phyloP scores from a whole-genome alignment of 2,888 invertebrate species.

The Paralinhomoeus sp. region DNA sequence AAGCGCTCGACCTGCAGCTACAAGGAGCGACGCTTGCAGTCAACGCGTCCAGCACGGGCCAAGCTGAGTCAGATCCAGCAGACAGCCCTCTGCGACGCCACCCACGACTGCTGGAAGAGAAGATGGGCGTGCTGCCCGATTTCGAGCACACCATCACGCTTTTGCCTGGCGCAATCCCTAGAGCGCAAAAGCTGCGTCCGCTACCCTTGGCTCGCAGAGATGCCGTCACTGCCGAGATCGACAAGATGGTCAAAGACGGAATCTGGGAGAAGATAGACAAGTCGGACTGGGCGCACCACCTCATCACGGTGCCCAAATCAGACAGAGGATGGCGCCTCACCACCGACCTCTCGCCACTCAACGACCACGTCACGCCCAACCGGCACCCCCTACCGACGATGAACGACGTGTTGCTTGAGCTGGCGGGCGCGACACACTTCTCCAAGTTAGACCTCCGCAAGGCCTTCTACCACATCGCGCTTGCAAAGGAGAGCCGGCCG shows the following conservation, averaged over 20 bases:
- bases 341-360: not conserved
- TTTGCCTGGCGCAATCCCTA: too few relatives aligned
- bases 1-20: too few relatives aligned
- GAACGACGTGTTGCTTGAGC: not conserved
- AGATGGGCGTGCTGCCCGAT: too few relatives aligned
- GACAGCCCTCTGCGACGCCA: too few relatives aligned
- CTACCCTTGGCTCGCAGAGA: constrained; percentile 1
- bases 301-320: not conserved
- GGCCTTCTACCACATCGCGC: not conserved
- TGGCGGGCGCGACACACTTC: not conserved
- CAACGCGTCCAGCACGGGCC: too few relatives aligned
- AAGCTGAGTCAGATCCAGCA: too few relatives aligned
- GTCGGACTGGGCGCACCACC: not conserved
- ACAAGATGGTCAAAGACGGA: not conserved
- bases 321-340: not conserved
- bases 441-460: not conserved
- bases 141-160: too few relatives aligned
- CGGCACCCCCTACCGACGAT: not conserved
- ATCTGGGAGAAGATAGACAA: not conserved
- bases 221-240: not conserved
- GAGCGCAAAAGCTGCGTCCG: not conserved
- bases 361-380: not conserved
- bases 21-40: too few relatives aligned
- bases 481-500: not conserved
- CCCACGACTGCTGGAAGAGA: too few relatives aligned